Conservation (phyloP, 2,113 vertebrate species). For the Phodopus roborovskii region DNA sequence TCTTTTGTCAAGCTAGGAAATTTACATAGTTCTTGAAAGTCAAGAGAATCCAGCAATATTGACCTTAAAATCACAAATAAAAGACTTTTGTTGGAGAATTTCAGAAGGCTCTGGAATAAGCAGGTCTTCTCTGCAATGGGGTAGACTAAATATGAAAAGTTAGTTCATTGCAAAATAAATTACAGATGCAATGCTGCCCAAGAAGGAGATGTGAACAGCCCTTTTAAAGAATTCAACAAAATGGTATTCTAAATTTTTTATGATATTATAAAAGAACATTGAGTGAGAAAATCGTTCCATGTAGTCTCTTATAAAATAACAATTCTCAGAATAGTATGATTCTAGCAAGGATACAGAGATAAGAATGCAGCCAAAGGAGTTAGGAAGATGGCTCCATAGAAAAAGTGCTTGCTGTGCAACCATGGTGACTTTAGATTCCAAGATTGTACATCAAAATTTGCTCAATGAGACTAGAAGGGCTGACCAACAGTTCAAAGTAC, state of each 20-base stretch:
- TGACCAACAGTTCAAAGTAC: neutral
- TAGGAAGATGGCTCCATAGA: too few relatives aligned
- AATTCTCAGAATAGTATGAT: neutral
- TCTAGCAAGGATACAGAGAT: neutral
- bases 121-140: neutral
- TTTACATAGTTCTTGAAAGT: slow-evolving; percentile 30
- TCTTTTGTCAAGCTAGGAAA: slow-evolving; percentile 39
- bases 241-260: slow-evolving; percentile 45
- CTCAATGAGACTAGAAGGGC: too few relatives aligned
- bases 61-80: slow-evolving; percentile 22
- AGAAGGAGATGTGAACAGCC: neutral
- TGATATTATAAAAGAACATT: neutral
- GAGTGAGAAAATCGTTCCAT: neutral
- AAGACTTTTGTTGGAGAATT: slow-evolving; percentile 23
- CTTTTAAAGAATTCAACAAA: slow-evolving; percentile 11
- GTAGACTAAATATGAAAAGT: slow-evolving; percentile 1
- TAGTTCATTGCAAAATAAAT: slow-evolving; percentile 29
- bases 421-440: neutral
- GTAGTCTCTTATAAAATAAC: slow-evolving; percentile 11
- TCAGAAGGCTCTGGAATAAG: slow-evolving; percentile 3
- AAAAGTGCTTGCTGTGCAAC: neutral
- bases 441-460: neutral
- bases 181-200: slow-evolving; percentile 28
- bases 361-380: neutral
- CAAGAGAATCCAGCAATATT: slow-evolving; percentile 46